These are phyloP conservation scores for Sebastes iracundus DNA, from an alignment of 2,797 vertebrate species.

Conservation along the genomic window DNA sequence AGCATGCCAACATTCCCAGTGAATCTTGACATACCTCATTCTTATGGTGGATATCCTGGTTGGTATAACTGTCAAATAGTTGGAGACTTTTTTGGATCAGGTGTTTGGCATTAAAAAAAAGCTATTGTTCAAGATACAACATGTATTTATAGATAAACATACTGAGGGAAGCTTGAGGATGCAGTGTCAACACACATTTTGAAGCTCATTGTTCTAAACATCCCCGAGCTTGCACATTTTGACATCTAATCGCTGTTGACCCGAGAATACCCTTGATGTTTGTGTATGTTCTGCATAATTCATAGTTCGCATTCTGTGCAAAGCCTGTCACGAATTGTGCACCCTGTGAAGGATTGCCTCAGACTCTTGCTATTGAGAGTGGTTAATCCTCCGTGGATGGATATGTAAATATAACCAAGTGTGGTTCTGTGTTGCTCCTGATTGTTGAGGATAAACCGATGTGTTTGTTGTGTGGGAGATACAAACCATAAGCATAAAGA, in stretches of 20 bases:
- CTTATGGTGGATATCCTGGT: conserved; percentile 11
- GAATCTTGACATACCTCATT: conserved; percentile 24
- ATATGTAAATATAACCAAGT: conserved; percentile 64
- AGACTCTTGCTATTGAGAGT: conserved; percentile 53
- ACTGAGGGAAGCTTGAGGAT: background rate
- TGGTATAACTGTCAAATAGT: conserved; percentile 13
- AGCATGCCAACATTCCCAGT: conserved; percentile 28
- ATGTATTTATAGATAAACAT: background rate
- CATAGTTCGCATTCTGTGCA: conserved; percentile 48
- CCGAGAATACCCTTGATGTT: conserved; percentile 57
- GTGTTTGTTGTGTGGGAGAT: conserved; percentile 57
- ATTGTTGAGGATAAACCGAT: conserved; percentile 59
- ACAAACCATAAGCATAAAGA: conserved; percentile 33
- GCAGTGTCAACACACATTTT: conserved; percentile 23
- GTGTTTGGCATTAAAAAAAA: conserved; percentile 12
- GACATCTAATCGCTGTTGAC: conserved; percentile 64
- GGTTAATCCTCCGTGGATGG: conserved; percentile 65
- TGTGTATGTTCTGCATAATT: conserved; percentile 58
- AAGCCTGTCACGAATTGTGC: conserved; percentile 52
- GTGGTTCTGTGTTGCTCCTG: conserved; percentile 39
- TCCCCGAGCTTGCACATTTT: conserved; percentile 31
- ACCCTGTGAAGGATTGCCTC: conserved; percentile 54
- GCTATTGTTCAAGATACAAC: background rate
- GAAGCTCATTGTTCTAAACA: conserved; percentile 44
- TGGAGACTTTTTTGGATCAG: conserved; percentile 22